Percentiles rank a stretch among this genome's conserved stretches.
phyloP scores from a whole-genome alignment of 2,797 vertebrate species.

The Sebastolobus altivelis region DNA sequence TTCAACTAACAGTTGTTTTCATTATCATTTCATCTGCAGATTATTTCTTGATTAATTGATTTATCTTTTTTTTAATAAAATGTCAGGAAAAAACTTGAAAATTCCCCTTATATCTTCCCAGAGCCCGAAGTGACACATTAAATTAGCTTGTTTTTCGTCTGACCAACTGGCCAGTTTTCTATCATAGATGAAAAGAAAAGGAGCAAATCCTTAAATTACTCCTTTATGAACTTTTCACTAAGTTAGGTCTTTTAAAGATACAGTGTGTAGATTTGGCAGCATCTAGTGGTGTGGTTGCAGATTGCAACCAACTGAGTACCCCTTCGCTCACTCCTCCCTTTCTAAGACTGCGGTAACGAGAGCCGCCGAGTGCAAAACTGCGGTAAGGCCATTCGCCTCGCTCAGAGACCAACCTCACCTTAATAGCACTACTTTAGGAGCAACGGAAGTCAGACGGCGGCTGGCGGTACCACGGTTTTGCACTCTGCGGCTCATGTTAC shows the following conservation, averaged over 20 bases:
- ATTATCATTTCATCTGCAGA: neutral
- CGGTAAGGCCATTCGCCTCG: too few species aligned
- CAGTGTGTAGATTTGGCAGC: too few species aligned
- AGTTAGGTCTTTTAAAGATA: neutral
- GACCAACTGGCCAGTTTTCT: neutral
- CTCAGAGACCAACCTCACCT: too few species aligned
- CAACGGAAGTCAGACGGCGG: too few species aligned
- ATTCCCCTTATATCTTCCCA: neutral
- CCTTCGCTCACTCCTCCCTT: too few species aligned
- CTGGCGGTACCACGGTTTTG: too few species aligned
- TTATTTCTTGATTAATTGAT: neutral
- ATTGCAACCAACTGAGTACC: too few species aligned
- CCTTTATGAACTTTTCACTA: neutral
- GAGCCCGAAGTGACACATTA: neutral
- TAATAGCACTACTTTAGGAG: too few species aligned
- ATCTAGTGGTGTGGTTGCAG: fast-evolving
- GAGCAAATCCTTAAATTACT: neutral
- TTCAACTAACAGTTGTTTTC: neutral
- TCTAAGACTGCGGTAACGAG: too few species aligned
- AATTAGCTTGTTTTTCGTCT: neutral
- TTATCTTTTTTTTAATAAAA: neutral
- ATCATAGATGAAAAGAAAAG: neutral
- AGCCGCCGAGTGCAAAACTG: too few species aligned
- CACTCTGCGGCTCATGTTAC: too few species aligned
- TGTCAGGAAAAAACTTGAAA: neutral